A percentile compares a stretch with the other conserved stretches of the same genome.
Conservation (phyloP, 2,113 vertebrate genomes). For the Tringa solitaria region DNA sequence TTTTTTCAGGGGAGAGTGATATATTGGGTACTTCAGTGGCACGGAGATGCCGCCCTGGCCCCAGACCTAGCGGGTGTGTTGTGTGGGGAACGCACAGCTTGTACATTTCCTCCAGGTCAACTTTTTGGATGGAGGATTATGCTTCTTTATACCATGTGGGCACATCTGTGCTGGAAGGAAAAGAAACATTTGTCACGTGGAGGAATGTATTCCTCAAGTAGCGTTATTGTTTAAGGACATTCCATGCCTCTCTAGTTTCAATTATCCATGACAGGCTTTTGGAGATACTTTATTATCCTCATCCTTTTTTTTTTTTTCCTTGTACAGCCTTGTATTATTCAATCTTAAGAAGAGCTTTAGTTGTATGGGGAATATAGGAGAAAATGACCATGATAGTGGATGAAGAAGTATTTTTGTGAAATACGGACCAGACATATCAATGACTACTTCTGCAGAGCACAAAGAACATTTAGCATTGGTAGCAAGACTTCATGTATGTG, state of each 20-base stretch:
- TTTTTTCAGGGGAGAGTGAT: neutral
- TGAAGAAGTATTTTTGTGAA: neutral
- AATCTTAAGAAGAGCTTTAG: neutral
- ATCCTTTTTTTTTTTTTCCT: neutral
- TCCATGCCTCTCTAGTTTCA: neutral
- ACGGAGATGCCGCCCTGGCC: neutral
- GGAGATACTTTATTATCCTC: neutral
- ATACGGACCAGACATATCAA: neutral
- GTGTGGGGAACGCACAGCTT: rapidly evolving
- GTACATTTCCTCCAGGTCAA: neutral
- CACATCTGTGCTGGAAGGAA: neutral
- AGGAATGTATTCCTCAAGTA: neutral
- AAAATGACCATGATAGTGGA: neutral
- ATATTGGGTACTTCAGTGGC: neutral
- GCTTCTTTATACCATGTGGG: rapidly evolving
- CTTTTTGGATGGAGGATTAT: neutral
- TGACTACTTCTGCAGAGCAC: neutral
- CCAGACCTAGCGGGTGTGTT: rapidly evolving
- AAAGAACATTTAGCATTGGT: neutral
- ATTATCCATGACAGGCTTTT: neutral
- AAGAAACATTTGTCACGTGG: neutral
- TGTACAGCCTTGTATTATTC: neutral
- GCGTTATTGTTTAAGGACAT: neutral
- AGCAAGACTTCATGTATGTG: neutral
- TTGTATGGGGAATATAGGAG: neutral